A percentile compares a stretch with the other conserved stretches of the same genome.
Conservation (phyloP, 2,113 vertebrate species). For the Scolopax mira region DNA sequence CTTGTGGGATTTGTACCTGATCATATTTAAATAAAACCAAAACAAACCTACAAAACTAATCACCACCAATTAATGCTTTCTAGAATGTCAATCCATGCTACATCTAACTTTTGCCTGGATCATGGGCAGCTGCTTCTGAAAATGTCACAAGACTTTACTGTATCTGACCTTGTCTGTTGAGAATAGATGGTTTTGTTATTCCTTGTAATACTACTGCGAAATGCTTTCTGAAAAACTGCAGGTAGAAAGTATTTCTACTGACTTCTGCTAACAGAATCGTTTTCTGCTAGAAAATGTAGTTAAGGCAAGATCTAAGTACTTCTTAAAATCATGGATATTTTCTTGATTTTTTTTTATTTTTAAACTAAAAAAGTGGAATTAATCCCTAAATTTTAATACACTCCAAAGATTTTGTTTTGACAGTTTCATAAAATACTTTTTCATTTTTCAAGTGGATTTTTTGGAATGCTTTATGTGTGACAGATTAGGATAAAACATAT, state of each 20-base stretch:
- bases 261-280: neutral
- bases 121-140: neutral
- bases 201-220: neutral
- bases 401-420: neutral
- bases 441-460: neutral
- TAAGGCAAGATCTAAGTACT: neutral
- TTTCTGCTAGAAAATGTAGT: neutral
- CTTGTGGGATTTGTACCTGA: neutral
- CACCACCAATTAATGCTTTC: neutral
- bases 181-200: neutral
- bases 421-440: neutral
- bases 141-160: neutral
- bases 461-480: neutral
- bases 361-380: neutral
- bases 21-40: neutral
- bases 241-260: neutral
- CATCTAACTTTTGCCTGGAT: neutral
- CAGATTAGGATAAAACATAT: neutral
- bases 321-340: rapidly evolving
- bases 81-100: neutral
- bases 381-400: neutral
- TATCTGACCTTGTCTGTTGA: neutral
- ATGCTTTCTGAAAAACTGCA: neutral
- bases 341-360: neutral
- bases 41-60: too few species aligned